A percentile compares a stretch with the other conserved stretches of the same genome.
Evolutionary conservation across 2,113 vertebrate genomes (phyloP).

Genomic region (Chlamydotis undulata): DNA sequence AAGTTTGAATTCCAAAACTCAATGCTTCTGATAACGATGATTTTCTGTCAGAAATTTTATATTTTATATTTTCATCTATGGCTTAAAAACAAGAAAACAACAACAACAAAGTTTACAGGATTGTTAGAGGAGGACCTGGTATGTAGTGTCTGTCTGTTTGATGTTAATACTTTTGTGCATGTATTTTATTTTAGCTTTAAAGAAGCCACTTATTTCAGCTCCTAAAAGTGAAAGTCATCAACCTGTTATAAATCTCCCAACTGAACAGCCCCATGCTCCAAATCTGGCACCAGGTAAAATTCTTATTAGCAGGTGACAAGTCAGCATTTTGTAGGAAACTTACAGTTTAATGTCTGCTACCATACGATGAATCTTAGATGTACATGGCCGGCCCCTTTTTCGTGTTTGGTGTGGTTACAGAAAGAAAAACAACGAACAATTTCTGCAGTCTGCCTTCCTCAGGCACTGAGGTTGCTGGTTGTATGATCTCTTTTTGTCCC

Average conservation of each 20-base stretch:
- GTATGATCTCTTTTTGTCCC: accelerated
- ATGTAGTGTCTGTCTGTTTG: background rate
- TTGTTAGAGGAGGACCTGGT: background rate
- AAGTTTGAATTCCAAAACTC: background rate
- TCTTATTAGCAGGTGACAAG: background rate
- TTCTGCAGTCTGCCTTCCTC: background rate
- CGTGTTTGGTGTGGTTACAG: background rate
- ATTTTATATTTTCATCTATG: background rate
- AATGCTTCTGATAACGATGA: background rate
- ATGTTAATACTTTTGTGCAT: background rate
- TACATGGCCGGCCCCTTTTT: background rate
- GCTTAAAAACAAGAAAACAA: background rate
- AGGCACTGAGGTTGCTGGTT: background rate
- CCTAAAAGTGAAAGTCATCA: slow-evolving; percentile 61
- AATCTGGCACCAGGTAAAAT: slow-evolving; percentile 73
- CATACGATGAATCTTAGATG: accelerated
- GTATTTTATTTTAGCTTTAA: slow-evolving; percentile 71
- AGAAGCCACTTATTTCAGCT: slow-evolving; percentile 72
- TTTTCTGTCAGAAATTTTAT: background rate
- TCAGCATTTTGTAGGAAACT: background rate
- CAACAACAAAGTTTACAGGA: background rate
- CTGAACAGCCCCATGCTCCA: slow-evolving; percentile 65
- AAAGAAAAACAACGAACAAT: background rate
- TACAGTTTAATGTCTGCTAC: background rate
- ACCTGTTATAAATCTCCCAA: slow-evolving; percentile 38